phyloP scores from a whole-genome alignment of 2,113 vertebrate genomes.

The Chloropsis hardwickii region DNA sequence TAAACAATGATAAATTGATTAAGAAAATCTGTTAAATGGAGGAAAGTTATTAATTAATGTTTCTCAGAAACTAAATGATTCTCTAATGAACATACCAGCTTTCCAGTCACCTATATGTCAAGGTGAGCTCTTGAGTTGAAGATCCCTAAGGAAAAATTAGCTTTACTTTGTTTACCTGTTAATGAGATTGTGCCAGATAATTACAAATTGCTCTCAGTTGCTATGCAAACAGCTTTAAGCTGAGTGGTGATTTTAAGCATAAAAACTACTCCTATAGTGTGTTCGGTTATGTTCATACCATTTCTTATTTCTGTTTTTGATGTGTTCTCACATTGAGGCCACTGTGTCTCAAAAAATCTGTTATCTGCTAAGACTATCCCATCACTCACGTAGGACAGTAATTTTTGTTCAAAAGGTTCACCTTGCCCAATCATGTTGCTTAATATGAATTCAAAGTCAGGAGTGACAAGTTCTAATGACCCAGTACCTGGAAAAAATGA shows the following conservation, averaged over 20 bases:
- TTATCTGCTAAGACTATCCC: background rate
- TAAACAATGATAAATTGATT: background rate
- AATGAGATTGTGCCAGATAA: background rate
- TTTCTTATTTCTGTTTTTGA: slow-evolving; percentile 16
- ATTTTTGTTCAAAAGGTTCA: background rate
- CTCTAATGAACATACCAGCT: background rate
- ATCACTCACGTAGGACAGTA: background rate
- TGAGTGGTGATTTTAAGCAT: background rate
- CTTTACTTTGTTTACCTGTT: background rate
- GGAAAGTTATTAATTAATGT: background rate
- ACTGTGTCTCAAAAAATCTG: background rate
- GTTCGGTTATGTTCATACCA: background rate
- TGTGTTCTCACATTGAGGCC: background rate
- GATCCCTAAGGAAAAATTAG: background rate
- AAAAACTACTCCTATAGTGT: background rate
- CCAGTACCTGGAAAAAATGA: background rate
- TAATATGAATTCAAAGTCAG: background rate
- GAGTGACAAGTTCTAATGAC: background rate
- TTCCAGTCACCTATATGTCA: background rate
- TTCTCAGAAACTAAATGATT: background rate
- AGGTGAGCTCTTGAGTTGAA: background rate
- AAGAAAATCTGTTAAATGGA: background rate
- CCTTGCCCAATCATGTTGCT: background rate
- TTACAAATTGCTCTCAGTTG: background rate
- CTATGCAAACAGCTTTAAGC: slow-evolving; percentile 3